phyloP scores from a whole-genome alignment of 2,797 vertebrate species.

The Neostethus bicornis region DNA sequence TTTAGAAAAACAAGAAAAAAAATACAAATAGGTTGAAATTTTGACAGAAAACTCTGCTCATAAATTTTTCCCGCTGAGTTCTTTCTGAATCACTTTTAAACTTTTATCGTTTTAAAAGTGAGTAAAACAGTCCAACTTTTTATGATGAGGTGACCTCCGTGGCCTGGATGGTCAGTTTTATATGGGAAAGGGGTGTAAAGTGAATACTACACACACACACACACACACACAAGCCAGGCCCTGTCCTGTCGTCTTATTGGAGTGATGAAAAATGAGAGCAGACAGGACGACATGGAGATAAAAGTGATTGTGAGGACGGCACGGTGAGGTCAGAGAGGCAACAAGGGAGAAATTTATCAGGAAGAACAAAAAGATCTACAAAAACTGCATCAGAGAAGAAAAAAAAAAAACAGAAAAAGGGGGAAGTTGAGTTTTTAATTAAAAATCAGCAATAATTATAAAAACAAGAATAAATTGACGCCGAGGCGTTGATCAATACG shows the following conservation, averaged over 20 bases:
- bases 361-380: conserved; percentile 51
- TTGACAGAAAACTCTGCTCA: neutral
- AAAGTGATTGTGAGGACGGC: neutral
- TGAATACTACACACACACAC: conserved; percentile 27
- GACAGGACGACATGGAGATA: conserved; percentile 27
- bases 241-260: conserved; percentile 60
- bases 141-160: conserved; percentile 24
- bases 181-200: conserved; percentile 14
- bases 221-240: conserved; percentile 12
- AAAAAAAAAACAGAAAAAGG: neutral
- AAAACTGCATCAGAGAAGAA: conserved; percentile 26
- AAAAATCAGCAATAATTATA: no score
- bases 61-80: neutral
- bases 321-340: neutral
- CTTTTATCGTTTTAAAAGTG: neutral
- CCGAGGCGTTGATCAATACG: no score
- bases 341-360: conserved; percentile 34
- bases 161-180: conserved; percentile 24
- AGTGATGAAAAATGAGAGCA: conserved; percentile 58
- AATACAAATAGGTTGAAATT: neutral
- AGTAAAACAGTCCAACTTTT: conserved; percentile 23
- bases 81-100: neutral
- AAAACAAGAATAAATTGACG: no score
- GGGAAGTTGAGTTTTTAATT: conserved; percentile 20
- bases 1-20: neutral